Evolutionary conservation across 1,140 invertebrate genomes (phyloP), one percentile per base, ranked within the genome.

Genomic region (Ectropis grisescens): DNA sequence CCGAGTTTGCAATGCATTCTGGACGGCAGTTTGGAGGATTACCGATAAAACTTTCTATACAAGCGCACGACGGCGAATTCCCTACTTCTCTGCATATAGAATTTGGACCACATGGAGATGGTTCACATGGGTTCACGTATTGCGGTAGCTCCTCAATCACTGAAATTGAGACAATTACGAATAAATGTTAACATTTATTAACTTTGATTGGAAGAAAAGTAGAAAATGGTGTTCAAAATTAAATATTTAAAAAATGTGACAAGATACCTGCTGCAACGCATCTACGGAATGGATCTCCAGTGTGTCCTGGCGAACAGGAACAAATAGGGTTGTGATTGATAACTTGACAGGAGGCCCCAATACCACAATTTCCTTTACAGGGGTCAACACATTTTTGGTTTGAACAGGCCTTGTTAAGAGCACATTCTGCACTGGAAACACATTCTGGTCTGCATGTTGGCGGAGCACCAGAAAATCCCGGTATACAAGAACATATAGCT

Each of bases 71-170:
- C 1, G 86, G 84, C 1, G 84, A 78, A n/a, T 85, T 85, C 37
- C 82, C 68, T 15, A 82, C 70, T 67, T 89, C 84, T 59, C 86
- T 81, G 57, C 92, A 95, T 25, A 87, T 74, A 0, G 91, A 89
- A 57, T 94, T 93, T 1, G 88, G 84, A 15, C 92, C 92, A 66
- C 91, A 94, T 33, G 87, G 88, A 1, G 86, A 82, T 27, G 86
- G 82, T 49, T 87, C 84, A 58, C 92, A 94, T 9, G 88, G 86
- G 43, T 91, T 86, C 28, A 51, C 52, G 32, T 69, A 79, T 12
- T n/a, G n/a, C n/a, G n/a, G n/a, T n/a, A n/a, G n/a, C n/a, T n/a
- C n/a, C n/a, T n/a, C n/a, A n/a, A n/a, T n/a, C n/a, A n/a, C n/a
- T n/a, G n/a, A n/a, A n/a, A n/a, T n/a, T n/a, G n/a, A n/a, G n/a